Evolutionary conservation across 35 echinoderm and acorn worm species (phyloP).

Genomic region (Nesometra sesokonis): DNA sequence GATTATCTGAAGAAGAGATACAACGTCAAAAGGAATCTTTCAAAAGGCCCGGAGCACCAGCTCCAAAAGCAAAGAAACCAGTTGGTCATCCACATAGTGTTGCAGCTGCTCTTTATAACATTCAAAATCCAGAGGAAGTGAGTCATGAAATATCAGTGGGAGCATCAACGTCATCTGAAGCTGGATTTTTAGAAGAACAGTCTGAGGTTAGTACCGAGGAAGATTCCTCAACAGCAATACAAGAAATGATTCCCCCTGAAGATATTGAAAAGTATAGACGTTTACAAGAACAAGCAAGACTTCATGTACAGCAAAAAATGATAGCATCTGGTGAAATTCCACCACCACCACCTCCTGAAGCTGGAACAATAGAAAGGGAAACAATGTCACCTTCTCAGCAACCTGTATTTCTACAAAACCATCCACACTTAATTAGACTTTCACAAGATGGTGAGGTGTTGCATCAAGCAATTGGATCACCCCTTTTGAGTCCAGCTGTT

Average conservation of each 20-base stretch:
- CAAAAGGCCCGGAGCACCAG: background rate
- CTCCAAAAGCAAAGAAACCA: background rate
- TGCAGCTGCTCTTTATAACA: background rate
- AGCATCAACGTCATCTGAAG: background rate
- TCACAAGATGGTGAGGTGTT: background rate
- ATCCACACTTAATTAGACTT: background rate
- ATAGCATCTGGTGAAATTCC: background rate
- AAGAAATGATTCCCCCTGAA: conserved; percentile 14
- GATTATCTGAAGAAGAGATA: background rate
- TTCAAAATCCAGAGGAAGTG: background rate
- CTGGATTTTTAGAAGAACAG: background rate
- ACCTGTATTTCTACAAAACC: background rate
- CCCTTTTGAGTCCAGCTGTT: background rate
- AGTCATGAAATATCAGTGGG: background rate
- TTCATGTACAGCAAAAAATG: conserved; percentile 5
- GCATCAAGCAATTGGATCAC: background rate
- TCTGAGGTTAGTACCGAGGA: background rate
- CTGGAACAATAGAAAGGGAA: background rate
- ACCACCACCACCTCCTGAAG: background rate
- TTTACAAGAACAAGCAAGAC: conserved; percentile 2
- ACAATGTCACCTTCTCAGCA: background rate
- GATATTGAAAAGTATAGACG: conserved; percentile 8
- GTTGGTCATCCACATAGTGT: background rate
- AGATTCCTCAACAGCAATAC: background rate
- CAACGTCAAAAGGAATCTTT: background rate